Evolutionary conservation across 2,888 invertebrate species (phyloP).

Genomic region (Cheilosia grossa): DNA sequence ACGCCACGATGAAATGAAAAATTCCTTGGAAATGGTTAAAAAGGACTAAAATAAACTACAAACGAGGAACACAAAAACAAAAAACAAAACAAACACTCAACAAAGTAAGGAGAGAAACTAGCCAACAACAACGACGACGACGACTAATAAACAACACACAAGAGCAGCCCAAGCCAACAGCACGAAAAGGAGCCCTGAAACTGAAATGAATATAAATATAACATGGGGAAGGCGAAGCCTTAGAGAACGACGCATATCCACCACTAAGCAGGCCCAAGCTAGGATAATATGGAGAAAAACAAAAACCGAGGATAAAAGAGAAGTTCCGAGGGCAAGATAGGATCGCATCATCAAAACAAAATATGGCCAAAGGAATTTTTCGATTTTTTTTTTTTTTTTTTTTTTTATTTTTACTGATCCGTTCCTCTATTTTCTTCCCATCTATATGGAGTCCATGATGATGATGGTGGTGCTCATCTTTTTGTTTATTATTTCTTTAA

Average conservation of each 20-base stretch:
- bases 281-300: constrained; percentile 23
- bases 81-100: constrained; percentile 29
- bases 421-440: constrained; percentile 9
- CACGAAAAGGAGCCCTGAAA: constrained; percentile 21
- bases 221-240: constrained; percentile 10
- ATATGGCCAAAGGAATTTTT: constrained; percentile 67
- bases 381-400: constrained; percentile 34
- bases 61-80: constrained; percentile 12
- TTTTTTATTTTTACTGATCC: neutral
- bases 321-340: constrained; percentile 59
- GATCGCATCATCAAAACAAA: constrained; percentile 60
- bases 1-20: constrained; percentile 20
- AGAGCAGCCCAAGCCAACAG: neutral
- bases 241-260: constrained; percentile 29
- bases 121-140: constrained; percentile 34
- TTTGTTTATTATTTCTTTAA: constrained; percentile 35
- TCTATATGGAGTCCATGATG: neutral
- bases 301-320: constrained; percentile 56
- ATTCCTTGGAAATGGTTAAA: constrained; percentile 66
- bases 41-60: constrained; percentile 61
- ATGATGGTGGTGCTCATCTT: constrained; percentile 26
- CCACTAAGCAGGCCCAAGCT: constrained; percentile 4
- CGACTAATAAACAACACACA: constrained; percentile 51
- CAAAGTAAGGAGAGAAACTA: constrained; percentile 41
- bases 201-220: constrained; percentile 22